A percentile compares a stretch with the other conserved stretches of the same genome.
Conservation (phyloP, 2,797 vertebrate genomes). For the Champsocephalus gunnari region DNA sequence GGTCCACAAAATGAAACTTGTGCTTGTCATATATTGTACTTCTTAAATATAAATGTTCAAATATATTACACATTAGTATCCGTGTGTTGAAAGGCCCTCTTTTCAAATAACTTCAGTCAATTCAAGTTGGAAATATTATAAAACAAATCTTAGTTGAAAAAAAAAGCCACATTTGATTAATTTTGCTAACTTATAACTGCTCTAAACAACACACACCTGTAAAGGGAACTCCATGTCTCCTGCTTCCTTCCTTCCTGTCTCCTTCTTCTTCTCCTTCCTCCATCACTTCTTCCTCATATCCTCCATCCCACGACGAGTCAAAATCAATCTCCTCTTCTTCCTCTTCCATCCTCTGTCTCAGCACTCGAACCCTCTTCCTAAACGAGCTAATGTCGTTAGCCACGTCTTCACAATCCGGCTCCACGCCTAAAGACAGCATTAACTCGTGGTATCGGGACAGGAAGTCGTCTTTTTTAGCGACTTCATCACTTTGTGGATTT, state of each 20-base stretch:
- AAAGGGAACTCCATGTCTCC: slow-evolving; percentile 83
- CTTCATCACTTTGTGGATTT: slow-evolving; percentile 6
- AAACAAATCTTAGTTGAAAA: no score
- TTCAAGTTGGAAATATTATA: no score
- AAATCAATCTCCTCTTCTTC: slow-evolving; percentile 75
- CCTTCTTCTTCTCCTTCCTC: slow-evolving; percentile 41
- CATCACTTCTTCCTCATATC: slow-evolving; percentile 64
- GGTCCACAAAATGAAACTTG: no score
- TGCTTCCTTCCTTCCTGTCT: slow-evolving; percentile 26
- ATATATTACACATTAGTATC: no score
- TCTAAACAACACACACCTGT: slow-evolving; percentile 85
- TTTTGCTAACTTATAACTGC: no score
- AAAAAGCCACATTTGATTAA: no score
- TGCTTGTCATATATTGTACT: no score
- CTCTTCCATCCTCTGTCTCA: slow-evolving; percentile 65
- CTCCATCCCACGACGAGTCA: slow-evolving; percentile 39
- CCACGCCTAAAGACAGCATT: slow-evolving; percentile 87
- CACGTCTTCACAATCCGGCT: slow-evolving; percentile 70
- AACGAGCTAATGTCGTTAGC: slow-evolving; percentile 51
- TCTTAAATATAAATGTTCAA: no score
- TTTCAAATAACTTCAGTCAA: no score
- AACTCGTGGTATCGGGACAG: slow-evolving; percentile 90
- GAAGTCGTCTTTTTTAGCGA: slow-evolving; percentile 81
- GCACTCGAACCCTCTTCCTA: slow-evolving; percentile 66
- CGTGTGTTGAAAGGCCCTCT: no score